A percentile compares a stretch with the other conserved stretches of the same genome.
Conservation (phyloP, 2,113 vertebrate species). For the Salvator merianae region DNA sequence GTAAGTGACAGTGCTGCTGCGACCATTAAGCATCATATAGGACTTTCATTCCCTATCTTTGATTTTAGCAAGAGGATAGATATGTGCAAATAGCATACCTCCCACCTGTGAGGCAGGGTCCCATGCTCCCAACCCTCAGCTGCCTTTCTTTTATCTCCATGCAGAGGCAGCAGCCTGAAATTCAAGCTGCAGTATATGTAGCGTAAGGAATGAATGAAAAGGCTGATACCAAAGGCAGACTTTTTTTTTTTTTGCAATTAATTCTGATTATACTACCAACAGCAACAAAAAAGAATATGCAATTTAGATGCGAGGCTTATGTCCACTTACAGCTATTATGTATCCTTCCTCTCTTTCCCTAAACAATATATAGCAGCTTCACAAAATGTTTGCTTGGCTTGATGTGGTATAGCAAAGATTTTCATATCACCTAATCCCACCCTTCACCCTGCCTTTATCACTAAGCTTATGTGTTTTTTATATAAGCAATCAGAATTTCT, state of each 20-base stretch:
- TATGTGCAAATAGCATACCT: too few species aligned
- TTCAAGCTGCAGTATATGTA: neutral
- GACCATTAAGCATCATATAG: too few species aligned
- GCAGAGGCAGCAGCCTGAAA: too few species aligned
- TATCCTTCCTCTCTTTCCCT: neutral
- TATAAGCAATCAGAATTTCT: slow-evolving; percentile 37
- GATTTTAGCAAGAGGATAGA: too few species aligned
- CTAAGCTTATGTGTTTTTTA: slow-evolving; percentile 54
- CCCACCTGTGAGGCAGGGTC: too few species aligned
- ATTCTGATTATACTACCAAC: slow-evolving; percentile 10
- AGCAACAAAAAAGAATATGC: neutral
- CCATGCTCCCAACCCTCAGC: too few species aligned
- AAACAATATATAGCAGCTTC: neutral
- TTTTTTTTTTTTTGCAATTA: neutral
- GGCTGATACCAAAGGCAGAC: neutral
- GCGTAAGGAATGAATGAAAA: rapidly evolving
- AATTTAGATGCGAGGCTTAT: neutral
- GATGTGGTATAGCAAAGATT: slow-evolving; percentile 14
- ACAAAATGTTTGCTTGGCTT: slow-evolving; percentile 7
- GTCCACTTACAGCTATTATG: neutral
- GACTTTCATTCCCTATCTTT: too few species aligned
- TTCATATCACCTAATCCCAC: neutral
- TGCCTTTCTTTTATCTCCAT: too few species aligned
- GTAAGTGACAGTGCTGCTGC: too few species aligned
- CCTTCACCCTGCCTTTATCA: neutral